phyloP scores from a whole-genome alignment of 2,113 vertebrate genomes.

The Amblyornis subalaris region DNA sequence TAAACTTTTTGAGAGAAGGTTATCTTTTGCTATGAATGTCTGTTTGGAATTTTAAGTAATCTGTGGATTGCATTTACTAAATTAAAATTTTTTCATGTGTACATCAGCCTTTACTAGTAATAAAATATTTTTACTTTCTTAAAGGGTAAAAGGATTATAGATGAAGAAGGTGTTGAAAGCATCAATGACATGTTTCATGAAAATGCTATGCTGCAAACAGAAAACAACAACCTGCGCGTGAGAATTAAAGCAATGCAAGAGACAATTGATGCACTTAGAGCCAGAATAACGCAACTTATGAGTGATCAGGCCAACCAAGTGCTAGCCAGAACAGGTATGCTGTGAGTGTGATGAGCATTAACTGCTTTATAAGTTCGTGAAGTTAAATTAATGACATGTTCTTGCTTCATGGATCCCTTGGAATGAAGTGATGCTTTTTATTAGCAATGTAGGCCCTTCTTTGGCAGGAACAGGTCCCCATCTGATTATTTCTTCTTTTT shows the following conservation, averaged over 20 bases:
- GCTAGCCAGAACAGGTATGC: constrained; percentile 85
- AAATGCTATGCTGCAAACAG: constrained; percentile 95
- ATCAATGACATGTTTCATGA: constrained; percentile 97
- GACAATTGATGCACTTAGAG: constrained; percentile 86
- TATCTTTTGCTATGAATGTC: neutral
- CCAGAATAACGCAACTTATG: constrained; percentile 86
- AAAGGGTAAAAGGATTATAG: constrained; percentile 93
- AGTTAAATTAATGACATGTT: neutral
- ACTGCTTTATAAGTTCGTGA: neutral
- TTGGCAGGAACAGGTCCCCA: neutral
- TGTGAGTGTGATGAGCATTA: neutral
- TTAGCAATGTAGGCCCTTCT: neutral
- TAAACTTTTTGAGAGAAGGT: neutral
- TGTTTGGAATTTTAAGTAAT: neutral
- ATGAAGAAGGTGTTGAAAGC: constrained; percentile 92
- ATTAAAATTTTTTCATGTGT: neutral
- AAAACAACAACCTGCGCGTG: constrained; percentile 93
- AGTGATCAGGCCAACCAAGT: constrained; percentile 89
- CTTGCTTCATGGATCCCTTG: neutral
- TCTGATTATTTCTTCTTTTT: neutral
- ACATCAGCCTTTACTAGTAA: neutral
- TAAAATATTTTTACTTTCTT: constrained; percentile 1
- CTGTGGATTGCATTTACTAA: neutral
- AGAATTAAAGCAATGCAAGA: constrained; percentile 99
- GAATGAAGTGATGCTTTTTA: neutral